Conservation (phyloP, 37 sponge, comb jelly and placozoan genomes). For the Oopsacas minuta region DNA sequence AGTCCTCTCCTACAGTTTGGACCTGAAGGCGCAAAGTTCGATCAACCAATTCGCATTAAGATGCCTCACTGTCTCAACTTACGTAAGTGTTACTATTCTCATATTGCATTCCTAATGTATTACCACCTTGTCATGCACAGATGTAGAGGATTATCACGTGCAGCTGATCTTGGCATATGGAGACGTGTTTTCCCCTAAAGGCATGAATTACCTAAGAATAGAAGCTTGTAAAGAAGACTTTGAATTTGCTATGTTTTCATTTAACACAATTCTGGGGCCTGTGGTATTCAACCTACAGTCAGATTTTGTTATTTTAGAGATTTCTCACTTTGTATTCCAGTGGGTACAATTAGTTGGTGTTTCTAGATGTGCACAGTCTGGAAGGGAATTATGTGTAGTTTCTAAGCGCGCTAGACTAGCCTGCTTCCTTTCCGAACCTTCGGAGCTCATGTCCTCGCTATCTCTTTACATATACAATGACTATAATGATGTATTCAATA, state of each 20-base stretch:
- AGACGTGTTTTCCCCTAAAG: neutral
- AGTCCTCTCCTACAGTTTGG: neutral
- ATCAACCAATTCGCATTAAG: neutral
- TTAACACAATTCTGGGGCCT: neutral
- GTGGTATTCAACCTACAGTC: slow-evolving; percentile 2
- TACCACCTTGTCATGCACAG: neutral
- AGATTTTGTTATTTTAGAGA: neutral
- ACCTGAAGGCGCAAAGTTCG: neutral
- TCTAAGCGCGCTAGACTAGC: neutral
- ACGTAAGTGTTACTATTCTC: neutral
- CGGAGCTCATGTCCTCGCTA: neutral
- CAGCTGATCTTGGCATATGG: neutral
- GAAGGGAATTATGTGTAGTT: neutral
- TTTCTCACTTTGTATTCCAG: slow-evolving; percentile 11
- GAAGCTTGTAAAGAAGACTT: neutral
- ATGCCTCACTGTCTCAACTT: slow-evolving; percentile 5
- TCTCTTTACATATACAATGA: neutral
- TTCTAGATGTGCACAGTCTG: neutral
- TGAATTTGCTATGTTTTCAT: neutral
- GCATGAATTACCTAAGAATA: neutral
- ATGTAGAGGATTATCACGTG: slow-evolving; percentile 2
- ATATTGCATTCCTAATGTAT: too few species aligned
- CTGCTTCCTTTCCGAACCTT: neutral
- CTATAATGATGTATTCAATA: neutral
- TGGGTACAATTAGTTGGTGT: neutral